Evolutionary conservation across 2,113 vertebrate genomes (phyloP).

Genomic region (Todiramphus chloris): DNA sequence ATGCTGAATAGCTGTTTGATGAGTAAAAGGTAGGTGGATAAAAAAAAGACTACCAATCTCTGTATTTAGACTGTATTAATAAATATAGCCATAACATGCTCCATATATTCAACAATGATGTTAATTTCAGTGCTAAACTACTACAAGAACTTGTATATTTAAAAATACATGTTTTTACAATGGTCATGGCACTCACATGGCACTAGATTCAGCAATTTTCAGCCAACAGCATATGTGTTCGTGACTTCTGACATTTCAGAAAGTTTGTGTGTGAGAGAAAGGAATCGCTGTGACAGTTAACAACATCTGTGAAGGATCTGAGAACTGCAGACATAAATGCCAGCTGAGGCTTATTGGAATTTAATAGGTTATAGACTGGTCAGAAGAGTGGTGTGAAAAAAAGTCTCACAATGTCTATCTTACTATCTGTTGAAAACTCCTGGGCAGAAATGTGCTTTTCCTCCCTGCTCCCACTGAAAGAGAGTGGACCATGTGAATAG

Average conservation of each 20-base stretch:
- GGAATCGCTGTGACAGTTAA: not conserved
- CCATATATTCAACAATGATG: not conserved
- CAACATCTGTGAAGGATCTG: not conserved
- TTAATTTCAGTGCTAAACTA: constrained; percentile 6
- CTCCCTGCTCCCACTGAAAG: not conserved
- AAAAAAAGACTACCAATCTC: not conserved
- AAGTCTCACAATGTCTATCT: fast-evolving
- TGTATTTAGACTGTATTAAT: constrained; percentile 19
- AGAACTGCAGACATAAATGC: not conserved
- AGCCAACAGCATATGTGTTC: not conserved
- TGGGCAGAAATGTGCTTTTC: not conserved
- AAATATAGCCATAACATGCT: not conserved
- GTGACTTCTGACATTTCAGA: not conserved
- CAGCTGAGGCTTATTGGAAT: not conserved
- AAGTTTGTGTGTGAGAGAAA: not conserved
- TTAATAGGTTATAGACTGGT: not conserved
- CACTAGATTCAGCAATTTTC: not conserved
- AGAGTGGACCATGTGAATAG: not conserved
- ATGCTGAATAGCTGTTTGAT: not conserved
- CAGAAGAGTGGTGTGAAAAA: not conserved
- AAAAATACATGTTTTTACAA: not conserved
- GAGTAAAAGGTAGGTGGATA: not conserved
- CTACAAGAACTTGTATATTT: not conserved
- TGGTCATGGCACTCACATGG: not conserved
- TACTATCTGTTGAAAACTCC: not conserved